Conservation (phyloP, 2,113 vertebrate species). For the Ceyx margarethae region DNA sequence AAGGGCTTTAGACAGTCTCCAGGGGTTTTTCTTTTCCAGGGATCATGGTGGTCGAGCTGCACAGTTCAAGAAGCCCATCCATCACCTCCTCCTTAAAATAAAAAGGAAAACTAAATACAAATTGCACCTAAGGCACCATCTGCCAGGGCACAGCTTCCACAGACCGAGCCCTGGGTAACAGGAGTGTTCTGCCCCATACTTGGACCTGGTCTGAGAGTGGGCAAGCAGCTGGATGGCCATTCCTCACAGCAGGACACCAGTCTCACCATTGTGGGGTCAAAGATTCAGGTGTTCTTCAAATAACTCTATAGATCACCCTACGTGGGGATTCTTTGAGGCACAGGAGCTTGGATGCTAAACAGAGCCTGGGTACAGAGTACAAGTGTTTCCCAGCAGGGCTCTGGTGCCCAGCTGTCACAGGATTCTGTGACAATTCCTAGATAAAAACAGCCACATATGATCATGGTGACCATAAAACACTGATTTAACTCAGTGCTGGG, state of each 20-base stretch:
- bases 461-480: accelerated
- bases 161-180: not conserved
- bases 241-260: not conserved
- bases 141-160: not conserved
- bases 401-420: not conserved
- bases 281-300: not conserved
- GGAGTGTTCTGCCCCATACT: not conserved
- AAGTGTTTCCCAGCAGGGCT: not conserved
- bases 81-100: not conserved
- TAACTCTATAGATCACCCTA: not conserved
- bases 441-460: not conserved
- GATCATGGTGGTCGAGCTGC: not conserved
- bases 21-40: not conserved
- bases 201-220: not conserved
- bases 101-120: not conserved
- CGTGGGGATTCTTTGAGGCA: not conserved
- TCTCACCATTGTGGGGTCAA: not conserved
- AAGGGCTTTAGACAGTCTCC: not conserved
- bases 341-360: not conserved
- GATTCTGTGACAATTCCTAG: not conserved
- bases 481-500: not conserved
- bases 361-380: not conserved
- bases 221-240: not conserved
- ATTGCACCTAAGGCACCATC: not conserved
- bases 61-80: not conserved